Percentiles rank a stretch among this genome's conserved stretches.
These are phyloP conservation scores for Cenopis cana DNA, from an alignment of 2,888 invertebrate species.

Conservation along the genomic window DNA sequence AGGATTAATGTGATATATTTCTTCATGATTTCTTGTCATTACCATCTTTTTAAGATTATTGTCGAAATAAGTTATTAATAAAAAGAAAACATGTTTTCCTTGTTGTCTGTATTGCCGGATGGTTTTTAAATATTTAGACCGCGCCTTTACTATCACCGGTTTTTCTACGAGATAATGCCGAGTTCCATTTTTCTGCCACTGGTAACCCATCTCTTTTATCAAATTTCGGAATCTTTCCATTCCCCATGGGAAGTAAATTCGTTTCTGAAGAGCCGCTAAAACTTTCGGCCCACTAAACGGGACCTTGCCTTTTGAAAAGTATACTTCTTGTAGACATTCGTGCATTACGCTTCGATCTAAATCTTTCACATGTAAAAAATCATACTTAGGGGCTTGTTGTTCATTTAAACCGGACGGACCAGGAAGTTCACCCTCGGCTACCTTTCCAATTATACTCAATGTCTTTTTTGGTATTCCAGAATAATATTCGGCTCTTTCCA, in stretches of 20 bases:
- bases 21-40: background rate
- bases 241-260: conserved; percentile 1
- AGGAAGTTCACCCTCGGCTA: no score
- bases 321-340: background rate
- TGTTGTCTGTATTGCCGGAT: conserved; percentile 1
- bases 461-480: background rate
- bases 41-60: background rate
- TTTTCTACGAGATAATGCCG: background rate
- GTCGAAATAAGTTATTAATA: background rate
- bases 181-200: background rate
- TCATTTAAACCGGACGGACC: background rate
- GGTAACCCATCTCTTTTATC: background rate
- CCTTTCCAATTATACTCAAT: no score
- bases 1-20: background rate
- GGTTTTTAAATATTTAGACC: background rate
- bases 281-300: background rate
- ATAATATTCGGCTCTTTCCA: background rate
- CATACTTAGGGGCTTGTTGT: background rate
- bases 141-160: background rate
- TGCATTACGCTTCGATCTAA: background rate
- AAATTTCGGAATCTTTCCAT: background rate
- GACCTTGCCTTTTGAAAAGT: background rate
- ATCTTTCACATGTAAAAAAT: background rate
- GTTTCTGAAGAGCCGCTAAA: background rate
- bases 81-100: background rate